Evolutionary conservation across 2,888 invertebrate genomes (phyloP), one percentile per base, ranked within the genome.

Genomic region (Pycnomerus fuliginosus): DNA sequence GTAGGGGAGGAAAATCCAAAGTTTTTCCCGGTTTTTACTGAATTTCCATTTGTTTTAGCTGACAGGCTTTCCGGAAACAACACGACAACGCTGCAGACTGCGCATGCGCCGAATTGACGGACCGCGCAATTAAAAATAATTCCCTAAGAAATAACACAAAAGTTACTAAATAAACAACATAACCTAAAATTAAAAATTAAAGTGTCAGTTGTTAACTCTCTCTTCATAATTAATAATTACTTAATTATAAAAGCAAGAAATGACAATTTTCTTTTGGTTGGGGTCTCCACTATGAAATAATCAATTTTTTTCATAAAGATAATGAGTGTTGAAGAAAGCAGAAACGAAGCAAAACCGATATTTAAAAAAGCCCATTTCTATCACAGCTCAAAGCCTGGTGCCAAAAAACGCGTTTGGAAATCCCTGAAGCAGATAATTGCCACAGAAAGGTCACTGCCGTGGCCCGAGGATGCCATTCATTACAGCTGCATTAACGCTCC

Each of bases 401-500:
- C 80, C 53, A 92, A 90, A 65, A 91, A 90, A 68, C 80, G 88
- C 55, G 82, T 86, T 52, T 93, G 92, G 90, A 85, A 89, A 67
- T 90, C 90, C 3, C 69, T 93, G 31, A 93, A 93, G 69, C 93
- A 94, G 76, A 90, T 94, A 59, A 74, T 90, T 33, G 77, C 90
- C 1, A 83, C 87, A 24, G 93, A 94, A 66, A 80, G 86, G 67
- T 69, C 82, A 15, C 73, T 90, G 44, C 84, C 85, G 2, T 90
- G 91, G 90, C 80, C 84, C 12, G 79, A 82, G 45, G 83, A 87
- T 64, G 81, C 83, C 35, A 82, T 90, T 40, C 80, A 88, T 60
- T 93, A 94, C 75, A 87, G 87, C 60, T 84, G 86, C 14, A 85
- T 95, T 50, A 93, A 93, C 72, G 91, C 93, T 15, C 93, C 93